These are phyloP conservation scores for Hyla sarda DNA, from an alignment of 2,113 vertebrate genomes.

Conservation along the genomic window DNA sequence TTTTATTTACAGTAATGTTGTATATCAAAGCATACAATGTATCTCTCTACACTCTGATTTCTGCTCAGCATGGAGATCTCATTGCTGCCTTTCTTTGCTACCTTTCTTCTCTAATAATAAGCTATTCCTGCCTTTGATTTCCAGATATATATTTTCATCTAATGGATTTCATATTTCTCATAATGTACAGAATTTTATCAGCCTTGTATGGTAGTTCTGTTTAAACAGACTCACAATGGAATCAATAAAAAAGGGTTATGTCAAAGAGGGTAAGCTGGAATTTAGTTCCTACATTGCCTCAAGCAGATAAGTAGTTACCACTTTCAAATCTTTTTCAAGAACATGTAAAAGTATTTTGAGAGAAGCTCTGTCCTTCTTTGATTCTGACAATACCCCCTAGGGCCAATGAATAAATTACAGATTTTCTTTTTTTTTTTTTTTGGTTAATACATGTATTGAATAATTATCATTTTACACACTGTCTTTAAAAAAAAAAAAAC, in stretches of 20 bases:
- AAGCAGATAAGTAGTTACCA: constrained; percentile 61
- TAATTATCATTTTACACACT: constrained; percentile 5
- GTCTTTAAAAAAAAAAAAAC: neutral
- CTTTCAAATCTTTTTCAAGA: constrained; percentile 66
- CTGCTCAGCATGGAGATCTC: neutral
- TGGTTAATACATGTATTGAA: constrained; percentile 63
- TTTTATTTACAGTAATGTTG: constrained; percentile 16
- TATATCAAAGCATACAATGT: neutral
- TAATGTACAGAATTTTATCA: constrained; percentile 43
- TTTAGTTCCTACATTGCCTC: constrained; percentile 66
- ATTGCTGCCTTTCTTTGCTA: constrained; percentile 2
- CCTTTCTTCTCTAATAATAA: neutral
- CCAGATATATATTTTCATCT: constrained; percentile 12
- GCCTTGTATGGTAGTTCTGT: constrained; percentile 40
- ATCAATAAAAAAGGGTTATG: constrained; percentile 63
- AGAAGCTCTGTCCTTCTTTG: constrained; percentile 66
- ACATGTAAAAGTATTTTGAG: constrained; percentile 61
- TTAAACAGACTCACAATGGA: constrained; percentile 65
- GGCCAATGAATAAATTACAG: constrained; percentile 65
- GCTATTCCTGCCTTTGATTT: constrained; percentile 14
- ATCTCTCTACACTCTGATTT: neutral
- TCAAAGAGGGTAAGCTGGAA: constrained; percentile 61
- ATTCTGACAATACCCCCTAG: constrained; percentile 62
- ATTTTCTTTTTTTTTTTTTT: constrained; percentile 59
- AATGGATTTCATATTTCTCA: constrained; percentile 41